Conservation (phyloP, 2,888 invertebrate genomes). For the Agrotis puta region DNA sequence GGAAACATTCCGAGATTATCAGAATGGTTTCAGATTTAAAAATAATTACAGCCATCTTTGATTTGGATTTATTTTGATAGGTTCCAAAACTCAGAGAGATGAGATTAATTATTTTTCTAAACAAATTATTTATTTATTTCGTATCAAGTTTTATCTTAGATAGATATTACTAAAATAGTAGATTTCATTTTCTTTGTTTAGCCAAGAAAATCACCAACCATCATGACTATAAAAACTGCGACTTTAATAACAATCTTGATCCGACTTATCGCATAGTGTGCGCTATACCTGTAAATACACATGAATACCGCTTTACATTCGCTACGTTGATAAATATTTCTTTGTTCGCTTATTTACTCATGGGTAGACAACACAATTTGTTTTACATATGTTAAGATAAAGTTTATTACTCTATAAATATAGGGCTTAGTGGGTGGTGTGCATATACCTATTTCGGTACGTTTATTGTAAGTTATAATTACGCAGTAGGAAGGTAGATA, state of each 20-base stretch:
- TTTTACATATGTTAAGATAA: constrained; percentile 24
- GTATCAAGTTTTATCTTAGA: not conserved
- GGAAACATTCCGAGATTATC: not conserved
- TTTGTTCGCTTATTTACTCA: constrained; percentile 50
- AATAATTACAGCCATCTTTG: constrained; percentile 17
- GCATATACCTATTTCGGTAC: not conserved
- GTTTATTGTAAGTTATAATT: constrained; percentile 7
- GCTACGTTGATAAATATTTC: constrained; percentile 42
- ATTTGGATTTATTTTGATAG: constrained; percentile 9
- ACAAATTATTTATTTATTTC: not conserved
- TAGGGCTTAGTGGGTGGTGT: constrained; percentile 6
- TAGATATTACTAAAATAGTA: not conserved
- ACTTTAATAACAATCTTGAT: not conserved
- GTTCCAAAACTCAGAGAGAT: not conserved
- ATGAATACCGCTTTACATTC: constrained; percentile 18
- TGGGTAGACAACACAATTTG: constrained; percentile 20
- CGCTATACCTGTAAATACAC: not conserved
- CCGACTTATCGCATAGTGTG: constrained; percentile 3
- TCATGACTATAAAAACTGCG: not conserved
- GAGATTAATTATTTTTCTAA: not conserved
- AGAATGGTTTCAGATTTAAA: constrained; percentile 16
- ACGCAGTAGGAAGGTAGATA: not conserved
- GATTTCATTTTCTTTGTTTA: too few species aligned
- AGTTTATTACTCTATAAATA: constrained; percentile 22
- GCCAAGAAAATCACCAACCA: not conserved